Conservation (phyloP, 2,113 vertebrate species). For the Petrocephalus zakoni region DNA sequence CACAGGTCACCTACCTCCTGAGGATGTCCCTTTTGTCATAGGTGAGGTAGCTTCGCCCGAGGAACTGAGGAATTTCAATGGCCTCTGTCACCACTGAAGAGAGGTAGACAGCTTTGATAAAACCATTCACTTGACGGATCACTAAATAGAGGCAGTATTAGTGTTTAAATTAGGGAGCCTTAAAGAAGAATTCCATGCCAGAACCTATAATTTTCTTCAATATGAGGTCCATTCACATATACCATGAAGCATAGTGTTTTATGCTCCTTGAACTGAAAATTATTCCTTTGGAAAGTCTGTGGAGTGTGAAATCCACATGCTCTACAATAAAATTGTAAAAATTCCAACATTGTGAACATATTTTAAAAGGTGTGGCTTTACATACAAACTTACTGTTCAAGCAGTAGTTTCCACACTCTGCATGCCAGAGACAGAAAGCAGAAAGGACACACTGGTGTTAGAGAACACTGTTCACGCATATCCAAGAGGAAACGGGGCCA, state of each 20-base stretch:
- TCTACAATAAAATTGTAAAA: not conserved
- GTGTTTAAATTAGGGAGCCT: not conserved
- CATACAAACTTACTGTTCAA: slow-evolving; percentile 69
- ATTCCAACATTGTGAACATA: not conserved
- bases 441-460: not conserved
- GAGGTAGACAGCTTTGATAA: slow-evolving; percentile 17
- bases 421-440: slow-evolving; percentile 62
- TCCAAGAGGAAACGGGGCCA: not conserved
- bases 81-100: slow-evolving; percentile 65
- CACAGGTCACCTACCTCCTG: slow-evolving; percentile 62
- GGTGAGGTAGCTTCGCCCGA: slow-evolving; percentile 71
- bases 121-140: slow-evolving; percentile 10
- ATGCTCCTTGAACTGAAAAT: not conserved
- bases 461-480: not conserved
- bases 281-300: not conserved
- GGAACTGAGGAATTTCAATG: slow-evolving; percentile 74
- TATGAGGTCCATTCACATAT: not conserved
- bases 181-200: not conserved
- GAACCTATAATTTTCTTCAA: not conserved
- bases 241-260: not conserved
- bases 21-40: slow-evolving; percentile 70
- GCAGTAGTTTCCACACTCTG: slow-evolving; percentile 77
- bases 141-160: not conserved
- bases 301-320: not conserved
- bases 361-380: not conserved